phyloP scores from a whole-genome alignment of 2,113 vertebrate genomes.

The Scartelaos histophorus region DNA sequence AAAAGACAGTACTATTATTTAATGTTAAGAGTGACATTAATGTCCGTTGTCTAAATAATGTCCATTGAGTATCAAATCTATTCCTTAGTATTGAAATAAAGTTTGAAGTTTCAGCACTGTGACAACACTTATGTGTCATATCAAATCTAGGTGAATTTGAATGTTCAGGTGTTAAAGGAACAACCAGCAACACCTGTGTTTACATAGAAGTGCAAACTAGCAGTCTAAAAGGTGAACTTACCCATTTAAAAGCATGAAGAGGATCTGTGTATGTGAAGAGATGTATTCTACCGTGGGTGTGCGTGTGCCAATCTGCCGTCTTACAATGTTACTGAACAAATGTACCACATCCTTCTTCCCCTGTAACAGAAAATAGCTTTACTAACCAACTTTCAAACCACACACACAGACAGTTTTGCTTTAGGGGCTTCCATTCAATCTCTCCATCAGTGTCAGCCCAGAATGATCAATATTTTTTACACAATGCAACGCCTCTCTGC shows the following conservation, averaged over 20 bases:
- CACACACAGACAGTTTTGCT: constrained; percentile 24
- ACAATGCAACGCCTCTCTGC: constrained; percentile 1
- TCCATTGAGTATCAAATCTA: too few relatives aligned
- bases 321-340: constrained; percentile 83
- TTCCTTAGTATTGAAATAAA: too few relatives aligned
- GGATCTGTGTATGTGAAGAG: constrained; percentile 80
- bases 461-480: constrained; percentile 41
- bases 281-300: constrained; percentile 84
- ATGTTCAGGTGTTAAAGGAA: not conserved
- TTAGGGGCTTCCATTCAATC: constrained; percentile 6
- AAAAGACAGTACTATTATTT: too few relatives aligned
- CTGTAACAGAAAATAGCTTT: constrained; percentile 48
- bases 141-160: not conserved
- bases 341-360: constrained; percentile 85
- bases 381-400: constrained; percentile 4
- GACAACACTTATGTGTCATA: too few relatives aligned
- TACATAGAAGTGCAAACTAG: not conserved
- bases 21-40: too few relatives aligned
- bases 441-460: not conserved
- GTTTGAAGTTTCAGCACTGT: too few relatives aligned
- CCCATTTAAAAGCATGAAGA: constrained; percentile 85
- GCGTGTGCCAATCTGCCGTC: constrained; percentile 81
- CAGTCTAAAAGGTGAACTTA: constrained; percentile 52
- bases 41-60: too few relatives aligned
- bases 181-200: not conserved